Evolutionary conservation across 1,140 invertebrate species (phyloP), one percentile per base, ranked within the genome.

Genomic region (Macrosteles quadrilineatus): DNA sequence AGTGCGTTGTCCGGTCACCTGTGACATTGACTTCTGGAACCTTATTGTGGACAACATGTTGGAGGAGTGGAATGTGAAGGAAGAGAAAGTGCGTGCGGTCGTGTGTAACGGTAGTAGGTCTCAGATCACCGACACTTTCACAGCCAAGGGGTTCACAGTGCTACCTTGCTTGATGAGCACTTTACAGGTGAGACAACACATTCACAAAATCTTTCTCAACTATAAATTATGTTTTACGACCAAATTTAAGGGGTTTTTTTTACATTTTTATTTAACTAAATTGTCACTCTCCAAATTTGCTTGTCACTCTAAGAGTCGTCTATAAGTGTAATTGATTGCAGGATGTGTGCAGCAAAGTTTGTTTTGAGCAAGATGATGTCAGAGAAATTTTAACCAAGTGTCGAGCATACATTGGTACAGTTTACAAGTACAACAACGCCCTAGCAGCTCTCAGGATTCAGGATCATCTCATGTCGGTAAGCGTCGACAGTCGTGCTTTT

Each of bases 81-180:
- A 76, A 2, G 79, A 83, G 0, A 79, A 76, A 73, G 79, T 85
- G 64, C 84, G 81, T 3, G 83, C 82, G 12, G 78, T 81, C 11
- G 78, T 85, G 17, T 69, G 81, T 27, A 82, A 80, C 1, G 81
- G 81, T 1, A 73, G 78, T 0, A 78, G 79, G 62, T 14, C 72
- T 4, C 79, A 82, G 55, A 72, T 85, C 40, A 31, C 81, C 0
- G 23, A 63, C 31, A 82, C 83, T 2, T 70, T 85, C 1, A 63
- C 27, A 0, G 78, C 68, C 30, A 77, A 79, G 65, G 77, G 78
- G 27, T 76, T 84, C 6, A 73, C 77, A 17, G 62, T 85, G 4
- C 74, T 85, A 6, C 83, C 84, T 1, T 85, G 84, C 71, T 75
- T 85, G 31, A 73, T 84, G 19, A 75, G 83, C 53, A 81, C 81